Conservation (phyloP, 2,113 vertebrate species). For the Eclectus roratus region DNA sequence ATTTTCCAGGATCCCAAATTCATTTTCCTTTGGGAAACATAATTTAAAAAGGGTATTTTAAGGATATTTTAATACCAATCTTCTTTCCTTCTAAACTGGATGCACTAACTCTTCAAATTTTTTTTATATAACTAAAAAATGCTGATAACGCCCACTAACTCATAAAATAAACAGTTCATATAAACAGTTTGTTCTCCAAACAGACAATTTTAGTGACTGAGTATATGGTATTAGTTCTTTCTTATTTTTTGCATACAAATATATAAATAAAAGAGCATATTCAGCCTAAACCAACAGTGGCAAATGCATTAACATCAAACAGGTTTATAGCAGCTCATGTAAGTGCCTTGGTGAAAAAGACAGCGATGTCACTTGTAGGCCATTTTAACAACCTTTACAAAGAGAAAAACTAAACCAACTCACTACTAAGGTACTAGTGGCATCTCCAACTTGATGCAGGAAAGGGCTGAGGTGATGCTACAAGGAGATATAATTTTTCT, state of each 20-base stretch:
- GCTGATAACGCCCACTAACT: not conserved
- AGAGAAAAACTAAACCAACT: not conserved
- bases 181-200: not conserved
- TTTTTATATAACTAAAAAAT: not conserved
- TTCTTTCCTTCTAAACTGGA: not conserved
- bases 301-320: not conserved
- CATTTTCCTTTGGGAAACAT: conserved; percentile 43
- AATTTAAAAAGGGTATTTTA: conserved; percentile 23
- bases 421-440: not conserved
- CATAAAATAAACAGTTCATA: not conserved
- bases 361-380: not conserved
- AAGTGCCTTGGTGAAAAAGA: not conserved
- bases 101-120: not conserved
- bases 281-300: not conserved
- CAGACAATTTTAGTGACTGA: not conserved
- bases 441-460: not conserved
- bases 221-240: not conserved
- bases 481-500: not conserved
- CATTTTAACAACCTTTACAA: not conserved
- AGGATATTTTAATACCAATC: conserved; percentile 7
- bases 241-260: not conserved
- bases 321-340: not conserved
- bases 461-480: not conserved
- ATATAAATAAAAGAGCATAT: not conserved
- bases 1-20: conserved; percentile 47